Base-by-base conservation (phyloP, 2,888 invertebrate species). In the Leptinotarsa haldemani region DNA sequence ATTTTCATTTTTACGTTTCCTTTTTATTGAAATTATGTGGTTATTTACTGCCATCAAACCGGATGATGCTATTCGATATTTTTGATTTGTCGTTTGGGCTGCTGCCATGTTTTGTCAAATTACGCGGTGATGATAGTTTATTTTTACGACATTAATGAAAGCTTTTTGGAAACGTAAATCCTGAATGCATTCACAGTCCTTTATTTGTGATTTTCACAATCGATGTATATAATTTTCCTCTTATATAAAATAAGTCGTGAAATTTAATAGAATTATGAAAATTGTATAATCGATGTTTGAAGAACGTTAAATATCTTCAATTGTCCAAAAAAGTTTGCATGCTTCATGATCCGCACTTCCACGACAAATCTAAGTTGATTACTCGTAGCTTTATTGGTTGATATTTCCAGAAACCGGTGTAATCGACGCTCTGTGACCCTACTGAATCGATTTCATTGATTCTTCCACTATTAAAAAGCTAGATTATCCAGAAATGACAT, bases 1-100 rank as follows among this genome's bases (percentile, higher is more conserved):
- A 84, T 84, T 80, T 81, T 78, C 80, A 82, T 84, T 84, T 84
- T 84, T 83, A 79, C 79, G 80, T 82, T 84, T 82, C 83, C 82
- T 82, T 83, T 84, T 81, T 80, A 82, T 82, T 81, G 81, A 82
- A 81, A 82, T 81, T 81, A 81, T 75, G 80, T 75, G 82, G 80
- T 81, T 82, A 82, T 82, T 82, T 81, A 82, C 80, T 80, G 77
- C 79, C 79, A 80, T 77, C 79, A 80, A 74, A 78, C 81, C 81
- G 82, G 81, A 82, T 82, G 78, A 78, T 77, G 58, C 64, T 63
- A 63, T 77, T 77, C 75, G 77, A 76, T 76, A 71, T 76, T 77
- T 76, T 76, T 79, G 79, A 79, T 79, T 79, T 79, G 77, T 79
- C 63, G 74, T 65, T 69, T 22, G 46, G 56, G 66, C 50, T 70